Conservation (phyloP, 30 jellyfish, hydroid and myxozoan genomes). For the Aurelia aurita region DNA sequence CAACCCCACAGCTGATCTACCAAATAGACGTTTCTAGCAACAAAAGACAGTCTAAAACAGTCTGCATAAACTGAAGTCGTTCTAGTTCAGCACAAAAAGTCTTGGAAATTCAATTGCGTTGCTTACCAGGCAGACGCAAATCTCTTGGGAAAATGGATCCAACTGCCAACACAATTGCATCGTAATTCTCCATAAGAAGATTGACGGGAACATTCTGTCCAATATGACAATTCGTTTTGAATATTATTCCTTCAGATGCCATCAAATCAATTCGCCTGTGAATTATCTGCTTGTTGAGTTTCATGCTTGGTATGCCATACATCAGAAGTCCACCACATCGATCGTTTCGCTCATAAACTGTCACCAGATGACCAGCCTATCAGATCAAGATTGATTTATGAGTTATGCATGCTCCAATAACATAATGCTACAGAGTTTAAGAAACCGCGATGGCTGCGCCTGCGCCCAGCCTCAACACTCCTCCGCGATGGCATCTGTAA, state of each 20-base stretch:
- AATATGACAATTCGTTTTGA: constrained; percentile 57
- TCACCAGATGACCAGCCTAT: constrained; percentile 89
- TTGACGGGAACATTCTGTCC: constrained; percentile 54
- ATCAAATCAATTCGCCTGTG: constrained; percentile 71
- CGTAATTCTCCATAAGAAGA: constrained; percentile 36
- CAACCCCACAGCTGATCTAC: no score
- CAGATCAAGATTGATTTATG: background rate
- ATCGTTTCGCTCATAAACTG: constrained; percentile 82
- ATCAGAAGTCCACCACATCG: constrained; percentile 87
- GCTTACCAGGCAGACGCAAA: constrained; percentile 76
- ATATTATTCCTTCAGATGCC: constrained; percentile 75
- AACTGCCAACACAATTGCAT: constrained; percentile 75
- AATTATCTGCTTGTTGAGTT: constrained; percentile 74
- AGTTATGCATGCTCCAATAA: no score
- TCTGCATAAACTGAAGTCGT: no score
- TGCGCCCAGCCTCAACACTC: no score
- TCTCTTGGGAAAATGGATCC: constrained; percentile 82
- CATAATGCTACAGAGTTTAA: no score
- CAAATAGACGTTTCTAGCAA: no score
- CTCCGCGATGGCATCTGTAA: no score
- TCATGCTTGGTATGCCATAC: constrained; percentile 91
- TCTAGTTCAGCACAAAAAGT: no score
- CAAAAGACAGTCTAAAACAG: no score
- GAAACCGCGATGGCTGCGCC: no score
- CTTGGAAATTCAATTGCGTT: no score